Evolutionary conservation across 2,888 invertebrate species (phyloP).

Genomic region (Xestia sexstrigata): DNA sequence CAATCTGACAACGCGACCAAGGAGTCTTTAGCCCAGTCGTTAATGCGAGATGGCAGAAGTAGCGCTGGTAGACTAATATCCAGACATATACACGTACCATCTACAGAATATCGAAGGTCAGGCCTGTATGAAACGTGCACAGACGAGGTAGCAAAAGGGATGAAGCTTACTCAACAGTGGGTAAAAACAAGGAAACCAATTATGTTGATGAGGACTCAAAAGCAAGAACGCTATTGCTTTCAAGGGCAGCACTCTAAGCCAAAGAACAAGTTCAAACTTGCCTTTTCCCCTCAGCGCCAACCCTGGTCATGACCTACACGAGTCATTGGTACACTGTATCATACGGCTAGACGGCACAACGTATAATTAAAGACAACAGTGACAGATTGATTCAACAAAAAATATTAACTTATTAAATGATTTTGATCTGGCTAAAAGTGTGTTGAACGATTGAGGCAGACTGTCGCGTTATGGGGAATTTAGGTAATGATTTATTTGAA

Average conservation of each 20-base stretch:
- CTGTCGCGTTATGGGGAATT: conserved; percentile 24
- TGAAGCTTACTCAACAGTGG: neutral
- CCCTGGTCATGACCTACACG: conserved; percentile 77
- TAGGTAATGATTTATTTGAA: neutral
- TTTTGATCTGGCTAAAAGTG: conserved; percentile 56
- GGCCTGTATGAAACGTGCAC: neutral
- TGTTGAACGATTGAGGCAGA: conserved; percentile 50
- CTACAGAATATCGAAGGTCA: neutral
- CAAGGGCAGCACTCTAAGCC: neutral
- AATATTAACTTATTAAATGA: conserved; percentile 66
- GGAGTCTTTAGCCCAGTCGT: neutral
- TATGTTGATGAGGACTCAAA: neutral
- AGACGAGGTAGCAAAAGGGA: neutral
- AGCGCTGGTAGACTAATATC: neutral
- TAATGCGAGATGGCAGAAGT: neutral
- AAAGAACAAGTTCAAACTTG: conserved; percentile 27
- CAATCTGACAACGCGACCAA: too few species aligned
- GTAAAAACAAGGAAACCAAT: neutral
- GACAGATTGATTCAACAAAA: conserved; percentile 82
- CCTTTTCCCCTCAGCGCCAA: conserved; percentile 16
- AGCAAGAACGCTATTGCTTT: neutral
- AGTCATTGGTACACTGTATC: conserved; percentile 77
- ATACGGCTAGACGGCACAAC: conserved; percentile 73
- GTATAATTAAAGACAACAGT: conserved; percentile 83
- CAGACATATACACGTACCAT: neutral